A percentile compares a stretch with the other conserved stretches of the same genome.
Evolutionary conservation across 1,140 invertebrate species (phyloP).

Genomic region (Vanessa tameamea): DNA sequence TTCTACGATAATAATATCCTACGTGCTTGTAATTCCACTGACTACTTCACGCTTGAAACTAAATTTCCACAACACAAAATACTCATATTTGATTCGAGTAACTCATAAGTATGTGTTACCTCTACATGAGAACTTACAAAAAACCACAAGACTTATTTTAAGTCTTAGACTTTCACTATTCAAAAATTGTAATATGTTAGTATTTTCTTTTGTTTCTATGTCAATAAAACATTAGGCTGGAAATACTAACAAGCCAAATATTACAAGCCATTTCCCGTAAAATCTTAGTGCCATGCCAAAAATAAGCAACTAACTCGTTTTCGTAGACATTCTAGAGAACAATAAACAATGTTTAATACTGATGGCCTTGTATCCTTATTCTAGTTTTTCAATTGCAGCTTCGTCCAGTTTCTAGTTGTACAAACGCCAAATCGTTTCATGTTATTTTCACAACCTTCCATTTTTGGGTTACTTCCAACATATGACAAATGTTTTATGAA

Average conservation of each 20-base stretch:
- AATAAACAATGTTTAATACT: conserved; percentile 20
- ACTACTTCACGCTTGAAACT: too few relatives aligned
- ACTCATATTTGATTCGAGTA: too few relatives aligned
- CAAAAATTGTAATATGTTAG: too few relatives aligned
- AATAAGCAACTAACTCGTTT: conserved; percentile 11
- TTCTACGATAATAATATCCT: too few relatives aligned
- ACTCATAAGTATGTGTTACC: too few relatives aligned
- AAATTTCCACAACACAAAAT: too few relatives aligned
- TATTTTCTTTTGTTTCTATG: too few relatives aligned
- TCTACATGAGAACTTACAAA: too few relatives aligned
- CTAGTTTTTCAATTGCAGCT: conserved; percentile 16
- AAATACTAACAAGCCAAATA: conserved; percentile 6
- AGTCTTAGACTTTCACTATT: too few relatives aligned
- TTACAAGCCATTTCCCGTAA: conserved; percentile 12
- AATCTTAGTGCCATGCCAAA: conserved; percentile 25
- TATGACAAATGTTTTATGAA: neutral
- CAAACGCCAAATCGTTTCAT: conserved; percentile 17
- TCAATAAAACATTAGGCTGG: neutral
- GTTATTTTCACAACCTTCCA: conserved; percentile 12
- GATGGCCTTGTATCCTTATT: conserved; percentile 29
- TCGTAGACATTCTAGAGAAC: conserved; percentile 14
- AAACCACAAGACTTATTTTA: too few relatives aligned
- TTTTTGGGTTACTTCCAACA: conserved; percentile 8
- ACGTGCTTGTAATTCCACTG: too few relatives aligned
- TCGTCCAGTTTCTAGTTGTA: conserved; percentile 17